These are phyloP conservation scores for Ptilonorhynchus violaceus DNA, from an alignment of 2,113 vertebrate species.

Conservation along the genomic window DNA sequence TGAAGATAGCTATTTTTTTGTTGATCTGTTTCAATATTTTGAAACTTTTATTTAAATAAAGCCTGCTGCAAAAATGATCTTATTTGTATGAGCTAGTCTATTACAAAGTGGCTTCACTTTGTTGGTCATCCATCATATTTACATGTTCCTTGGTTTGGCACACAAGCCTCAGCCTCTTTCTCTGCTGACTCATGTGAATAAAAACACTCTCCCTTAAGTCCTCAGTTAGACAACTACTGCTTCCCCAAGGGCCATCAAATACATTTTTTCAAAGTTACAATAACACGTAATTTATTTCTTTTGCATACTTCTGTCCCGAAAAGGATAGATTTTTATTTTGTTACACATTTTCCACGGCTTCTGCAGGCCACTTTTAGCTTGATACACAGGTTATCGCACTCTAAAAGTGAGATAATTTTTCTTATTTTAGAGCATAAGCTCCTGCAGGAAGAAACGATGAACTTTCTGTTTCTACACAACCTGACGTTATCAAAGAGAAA, in stretches of 20 bases:
- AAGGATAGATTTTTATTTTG: neutral
- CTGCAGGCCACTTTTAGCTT: neutral
- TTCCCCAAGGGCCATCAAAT: neutral
- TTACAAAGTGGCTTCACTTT: neutral
- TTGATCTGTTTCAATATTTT: neutral
- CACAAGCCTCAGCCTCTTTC: neutral
- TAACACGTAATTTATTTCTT: neutral
- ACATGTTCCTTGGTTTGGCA: constrained; percentile 24
- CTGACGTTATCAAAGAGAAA: neutral
- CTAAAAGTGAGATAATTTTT: neutral
- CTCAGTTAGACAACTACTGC: neutral
- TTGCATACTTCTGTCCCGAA: neutral
- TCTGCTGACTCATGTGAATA: constrained; percentile 25
- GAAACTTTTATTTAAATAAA: neutral
- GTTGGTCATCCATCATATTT: neutral
- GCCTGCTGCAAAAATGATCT: neutral
- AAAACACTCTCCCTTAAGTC: constrained; percentile 1
- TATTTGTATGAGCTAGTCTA: neutral
- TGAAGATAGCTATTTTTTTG: neutral
- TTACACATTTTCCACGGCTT: neutral
- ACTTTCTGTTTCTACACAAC: neutral
- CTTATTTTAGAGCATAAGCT: neutral
- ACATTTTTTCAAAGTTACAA: neutral
- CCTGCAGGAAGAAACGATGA: neutral
- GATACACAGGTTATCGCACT: neutral